A percentile compares a stretch with the other conserved stretches of the same genome.
Evolutionary conservation across 2,888 invertebrate species (phyloP).

Genomic region (Psylliodes chrysocephalus): DNA sequence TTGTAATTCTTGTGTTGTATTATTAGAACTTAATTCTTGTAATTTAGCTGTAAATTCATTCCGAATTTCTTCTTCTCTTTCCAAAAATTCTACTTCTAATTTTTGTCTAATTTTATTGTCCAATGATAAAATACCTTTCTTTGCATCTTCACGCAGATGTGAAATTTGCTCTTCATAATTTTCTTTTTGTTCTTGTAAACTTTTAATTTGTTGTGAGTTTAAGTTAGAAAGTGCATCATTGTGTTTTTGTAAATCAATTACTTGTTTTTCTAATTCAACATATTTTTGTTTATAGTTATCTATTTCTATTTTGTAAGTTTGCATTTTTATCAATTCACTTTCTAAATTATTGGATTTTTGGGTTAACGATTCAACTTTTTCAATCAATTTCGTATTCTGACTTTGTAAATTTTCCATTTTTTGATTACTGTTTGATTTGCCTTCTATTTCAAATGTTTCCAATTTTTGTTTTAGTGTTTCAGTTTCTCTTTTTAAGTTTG

Average conservation of each 20-base stretch:
- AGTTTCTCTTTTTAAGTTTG: constrained; percentile 57
- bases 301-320: constrained; percentile 56
- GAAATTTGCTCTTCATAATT: constrained; percentile 65
- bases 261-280: constrained; percentile 23
- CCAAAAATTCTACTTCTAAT: constrained; percentile 48
- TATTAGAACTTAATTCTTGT: constrained; percentile 48
- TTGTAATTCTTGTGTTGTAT: constrained; percentile 62
- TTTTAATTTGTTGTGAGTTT: constrained; percentile 40
- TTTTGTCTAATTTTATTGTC: constrained; percentile 57
- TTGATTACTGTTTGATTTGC: constrained; percentile 38
- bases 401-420: constrained; percentile 59
- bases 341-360: constrained; percentile 57
- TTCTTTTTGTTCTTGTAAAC: constrained; percentile 60
- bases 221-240: constrained; percentile 32
- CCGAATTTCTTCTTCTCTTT: constrained; percentile 50
- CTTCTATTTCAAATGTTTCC: constrained; percentile 50
- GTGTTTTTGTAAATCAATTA: constrained; percentile 3
- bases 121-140: constrained; percentile 55
- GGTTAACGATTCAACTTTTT: constrained; percentile 58
- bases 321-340: constrained; percentile 58
- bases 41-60: constrained; percentile 54
- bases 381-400: constrained; percentile 61
- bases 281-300: constrained; percentile 39
- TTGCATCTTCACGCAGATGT: constrained; percentile 65
- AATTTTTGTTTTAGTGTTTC: constrained; percentile 53